phyloP scores from a whole-genome alignment of 2,797 vertebrate species.

The Enteromius mattozi region DNA sequence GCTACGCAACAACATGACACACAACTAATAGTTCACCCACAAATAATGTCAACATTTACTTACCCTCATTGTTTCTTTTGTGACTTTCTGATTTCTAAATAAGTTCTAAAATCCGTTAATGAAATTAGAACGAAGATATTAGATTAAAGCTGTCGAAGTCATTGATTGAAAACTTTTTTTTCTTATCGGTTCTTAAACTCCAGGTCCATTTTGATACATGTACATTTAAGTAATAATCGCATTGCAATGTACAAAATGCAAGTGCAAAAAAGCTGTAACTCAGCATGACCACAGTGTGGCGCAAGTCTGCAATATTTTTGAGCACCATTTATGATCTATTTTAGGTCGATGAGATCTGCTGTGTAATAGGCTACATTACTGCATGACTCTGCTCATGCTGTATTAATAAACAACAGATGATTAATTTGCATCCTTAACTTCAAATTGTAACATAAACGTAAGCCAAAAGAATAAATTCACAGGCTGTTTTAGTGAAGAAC shows the following conservation, averaged over 20 bases:
- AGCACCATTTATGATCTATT: background rate
- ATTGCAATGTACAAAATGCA: background rate
- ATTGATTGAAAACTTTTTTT: background rate
- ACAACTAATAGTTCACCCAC: background rate
- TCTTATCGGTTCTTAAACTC: background rate
- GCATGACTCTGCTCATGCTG: background rate
- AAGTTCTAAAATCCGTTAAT: background rate
- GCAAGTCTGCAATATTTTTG: background rate
- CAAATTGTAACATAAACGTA: background rate
- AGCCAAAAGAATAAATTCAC: background rate
- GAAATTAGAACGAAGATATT: background rate
- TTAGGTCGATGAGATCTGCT: background rate
- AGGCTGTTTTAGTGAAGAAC: background rate
- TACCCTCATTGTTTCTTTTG: background rate
- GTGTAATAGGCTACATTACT: background rate
- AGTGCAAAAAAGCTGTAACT: background rate
- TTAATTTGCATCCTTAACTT: background rate
- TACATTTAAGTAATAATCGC: background rate
- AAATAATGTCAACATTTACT: background rate
- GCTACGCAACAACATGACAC: background rate
- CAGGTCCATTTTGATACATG: background rate
- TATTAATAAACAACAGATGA: slow-evolving; percentile 1
- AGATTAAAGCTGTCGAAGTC: background rate
- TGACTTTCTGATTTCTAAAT: background rate
- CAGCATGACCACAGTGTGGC: slow-evolving; percentile 36